Percentiles rank a stretch among this genome's conserved stretches.
Conservation (phyloP, 1,140 invertebrate species). For the Notospermus geniculatus region DNA sequence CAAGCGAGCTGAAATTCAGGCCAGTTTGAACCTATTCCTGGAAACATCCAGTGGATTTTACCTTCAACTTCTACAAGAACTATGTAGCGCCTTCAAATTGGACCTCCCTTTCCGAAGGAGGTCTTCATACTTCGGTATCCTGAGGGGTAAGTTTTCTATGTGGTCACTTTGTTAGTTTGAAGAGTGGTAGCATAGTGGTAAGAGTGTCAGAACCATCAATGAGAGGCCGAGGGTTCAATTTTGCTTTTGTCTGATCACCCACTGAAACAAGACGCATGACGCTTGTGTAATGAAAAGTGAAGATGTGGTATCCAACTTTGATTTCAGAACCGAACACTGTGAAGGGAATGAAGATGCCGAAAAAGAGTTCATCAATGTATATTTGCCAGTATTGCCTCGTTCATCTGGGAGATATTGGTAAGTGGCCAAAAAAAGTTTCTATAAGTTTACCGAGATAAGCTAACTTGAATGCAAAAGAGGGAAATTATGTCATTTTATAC, state of each 20-base stretch:
- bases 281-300: too few species aligned
- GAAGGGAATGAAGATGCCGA: slow-evolving; percentile 57
- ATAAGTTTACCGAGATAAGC: too few species aligned
- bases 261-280: too few species aligned
- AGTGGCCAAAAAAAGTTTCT: too few species aligned
- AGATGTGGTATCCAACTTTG: not conserved
- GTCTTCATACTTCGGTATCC: slow-evolving; percentile 53
- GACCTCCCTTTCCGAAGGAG: slow-evolving; percentile 71
- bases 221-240: too few species aligned
- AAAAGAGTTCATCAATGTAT: slow-evolving; percentile 74
- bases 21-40: slow-evolving; percentile 73
- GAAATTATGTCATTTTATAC: too few species aligned
- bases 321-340: slow-evolving; percentile 5
- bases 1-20: slow-evolving; percentile 70
- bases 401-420: slow-evolving; percentile 76
- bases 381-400: slow-evolving; percentile 84
- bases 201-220: too few species aligned
- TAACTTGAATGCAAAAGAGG: too few species aligned
- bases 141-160: slow-evolving; percentile 51
- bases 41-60: slow-evolving; percentile 84
- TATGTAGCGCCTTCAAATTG: slow-evolving; percentile 76
- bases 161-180: too few species aligned
- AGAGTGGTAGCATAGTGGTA: too few species aligned
- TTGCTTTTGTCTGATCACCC: too few species aligned
- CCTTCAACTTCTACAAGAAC: slow-evolving; percentile 73